Conservation (phyloP, 35 echinoderm and acorn worm species). For the Apostichopus parvimensis region DNA sequence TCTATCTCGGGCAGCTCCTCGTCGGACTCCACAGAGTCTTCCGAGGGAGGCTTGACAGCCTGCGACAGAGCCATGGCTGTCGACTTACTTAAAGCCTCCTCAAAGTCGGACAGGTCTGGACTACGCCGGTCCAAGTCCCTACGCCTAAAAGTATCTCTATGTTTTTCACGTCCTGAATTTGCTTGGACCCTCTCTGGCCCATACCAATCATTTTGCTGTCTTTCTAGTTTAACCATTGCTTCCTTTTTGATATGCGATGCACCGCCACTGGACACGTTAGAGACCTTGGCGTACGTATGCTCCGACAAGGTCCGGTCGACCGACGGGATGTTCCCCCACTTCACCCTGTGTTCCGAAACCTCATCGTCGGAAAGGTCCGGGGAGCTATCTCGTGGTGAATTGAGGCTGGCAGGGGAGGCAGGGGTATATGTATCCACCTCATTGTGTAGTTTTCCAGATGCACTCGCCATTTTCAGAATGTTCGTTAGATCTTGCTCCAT, state of each 20-base stretch:
- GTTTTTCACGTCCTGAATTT: background rate
- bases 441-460: background rate
- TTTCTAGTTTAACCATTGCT: background rate
- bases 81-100: conserved; percentile 4
- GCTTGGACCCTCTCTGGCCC: background rate
- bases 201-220: background rate
- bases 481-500: background rate
- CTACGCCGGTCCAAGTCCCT: background rate
- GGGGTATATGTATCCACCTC: background rate
- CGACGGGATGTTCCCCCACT: background rate
- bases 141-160: background rate
- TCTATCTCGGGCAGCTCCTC: conserved; percentile 19
- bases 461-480: background rate
- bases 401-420: background rate
- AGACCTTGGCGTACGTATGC: no score
- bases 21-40: background rate
- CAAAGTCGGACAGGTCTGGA: conserved; percentile 18
- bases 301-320: background rate
- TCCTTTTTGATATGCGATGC: background rate
- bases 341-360: background rate
- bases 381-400: background rate
- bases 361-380: background rate
- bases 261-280: background rate
- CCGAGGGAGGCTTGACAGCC: background rate
- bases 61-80: conserved; percentile 21